These are phyloP conservation scores for silkworm (Bombyx mori) DNA, from an alignment of 1,140 invertebrate species.

Conservation along the genomic window DNA sequence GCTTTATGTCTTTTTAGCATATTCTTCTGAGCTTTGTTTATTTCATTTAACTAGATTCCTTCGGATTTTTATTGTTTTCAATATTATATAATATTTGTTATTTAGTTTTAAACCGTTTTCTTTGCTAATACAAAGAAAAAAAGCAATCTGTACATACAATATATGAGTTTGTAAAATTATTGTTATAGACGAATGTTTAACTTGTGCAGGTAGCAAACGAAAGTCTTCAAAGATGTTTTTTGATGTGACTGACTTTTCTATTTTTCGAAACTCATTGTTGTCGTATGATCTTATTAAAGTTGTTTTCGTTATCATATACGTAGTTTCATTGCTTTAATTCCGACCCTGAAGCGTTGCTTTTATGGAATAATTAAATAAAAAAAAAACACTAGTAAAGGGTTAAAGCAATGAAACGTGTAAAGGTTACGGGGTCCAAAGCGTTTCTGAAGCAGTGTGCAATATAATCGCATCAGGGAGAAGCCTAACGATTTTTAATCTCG, in stretches of 20 bases:
- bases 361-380: conserved; percentile 7
- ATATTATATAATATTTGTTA: too few relatives aligned
- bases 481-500: too few relatives aligned
- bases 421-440: conserved; percentile 9
- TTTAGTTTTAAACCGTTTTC: too few relatives aligned
- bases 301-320: conserved; percentile 19
- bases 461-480: too few relatives aligned
- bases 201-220: too few relatives aligned
- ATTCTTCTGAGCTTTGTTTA: too few relatives aligned
- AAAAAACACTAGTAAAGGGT: conserved; percentile 24
- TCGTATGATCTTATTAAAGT: conserved; percentile 6
- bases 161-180: too few relatives aligned
- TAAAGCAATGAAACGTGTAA: conserved; percentile 63
- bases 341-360: conserved; percentile 25
- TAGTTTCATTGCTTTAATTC: conserved; percentile 67
- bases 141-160: not conserved
- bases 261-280: too few relatives aligned
- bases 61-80: too few relatives aligned
- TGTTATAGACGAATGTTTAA: too few relatives aligned
- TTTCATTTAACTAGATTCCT: too few relatives aligned
- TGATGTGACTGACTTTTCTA: not conserved
- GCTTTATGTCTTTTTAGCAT: too few relatives aligned
- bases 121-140: not conserved
- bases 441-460: conserved; percentile 1
- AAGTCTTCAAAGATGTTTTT: not conserved